These are phyloP conservation scores for Periophthalmus modestus DNA, from an alignment of 2,113 vertebrate genomes.

Conservation along the genomic window DNA sequence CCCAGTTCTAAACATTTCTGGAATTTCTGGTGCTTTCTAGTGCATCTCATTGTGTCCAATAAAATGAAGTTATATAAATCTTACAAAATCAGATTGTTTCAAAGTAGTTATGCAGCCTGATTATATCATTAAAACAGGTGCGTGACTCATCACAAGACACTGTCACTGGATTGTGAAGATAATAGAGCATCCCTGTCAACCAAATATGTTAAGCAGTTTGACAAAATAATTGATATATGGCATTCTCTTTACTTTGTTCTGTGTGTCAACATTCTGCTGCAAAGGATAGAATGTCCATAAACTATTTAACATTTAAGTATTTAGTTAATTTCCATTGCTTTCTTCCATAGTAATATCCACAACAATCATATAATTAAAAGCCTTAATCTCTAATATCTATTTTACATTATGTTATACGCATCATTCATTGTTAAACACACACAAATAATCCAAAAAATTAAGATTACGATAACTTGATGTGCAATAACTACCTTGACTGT, in stretches of 20 bases:
- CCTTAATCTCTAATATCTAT: no score
- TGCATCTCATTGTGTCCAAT: background rate
- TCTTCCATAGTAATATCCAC: no score
- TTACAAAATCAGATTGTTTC: background rate
- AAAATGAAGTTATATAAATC: slow-evolving; percentile 12
- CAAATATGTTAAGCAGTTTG: background rate
- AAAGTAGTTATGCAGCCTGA: background rate
- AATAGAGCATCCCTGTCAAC: background rate
- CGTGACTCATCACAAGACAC: background rate
- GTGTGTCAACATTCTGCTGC: background rate
- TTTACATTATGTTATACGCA: no score
- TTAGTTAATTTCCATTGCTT: no score
- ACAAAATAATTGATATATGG: background rate
- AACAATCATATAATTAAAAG: no score
- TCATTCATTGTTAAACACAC: no score
- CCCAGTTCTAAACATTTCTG: background rate
- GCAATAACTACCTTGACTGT: no score
- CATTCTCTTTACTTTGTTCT: background rate
- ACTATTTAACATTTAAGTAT: no score
- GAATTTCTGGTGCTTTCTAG: slow-evolving; percentile 5
- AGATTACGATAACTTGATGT: no score
- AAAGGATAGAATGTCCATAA: background rate
- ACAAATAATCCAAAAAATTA: no score
- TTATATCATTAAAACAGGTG: background rate
- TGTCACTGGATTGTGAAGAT: background rate